These are phyloP conservation scores for Hiodon alosoides DNA, from an alignment of 2,113 vertebrate species.

Conservation along the genomic window DNA sequence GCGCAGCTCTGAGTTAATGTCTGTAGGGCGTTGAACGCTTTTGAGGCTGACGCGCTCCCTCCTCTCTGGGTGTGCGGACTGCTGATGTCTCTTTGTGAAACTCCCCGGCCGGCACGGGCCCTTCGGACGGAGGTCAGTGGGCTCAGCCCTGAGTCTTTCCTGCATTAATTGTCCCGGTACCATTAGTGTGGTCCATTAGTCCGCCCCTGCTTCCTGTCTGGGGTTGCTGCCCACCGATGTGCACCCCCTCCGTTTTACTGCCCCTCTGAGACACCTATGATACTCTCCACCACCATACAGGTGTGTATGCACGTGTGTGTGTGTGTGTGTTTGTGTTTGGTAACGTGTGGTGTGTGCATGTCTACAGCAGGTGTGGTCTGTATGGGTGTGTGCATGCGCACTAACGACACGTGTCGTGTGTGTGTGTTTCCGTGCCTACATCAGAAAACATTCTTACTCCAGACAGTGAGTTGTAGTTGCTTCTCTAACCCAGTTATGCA, in stretches of 20 bases:
- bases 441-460: too few species aligned
- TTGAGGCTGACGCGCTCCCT: too few species aligned
- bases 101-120: conserved; percentile 17
- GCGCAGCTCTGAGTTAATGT: too few species aligned
- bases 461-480: too few species aligned
- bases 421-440: too few species aligned
- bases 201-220: conserved; percentile 34
- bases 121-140: conserved; percentile 25
- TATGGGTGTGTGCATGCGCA: too few species aligned
- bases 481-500: too few species aligned
- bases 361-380: background rate
- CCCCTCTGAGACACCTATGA: conserved; percentile 55
- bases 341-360: background rate
- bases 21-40: too few species aligned
- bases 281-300: conserved; percentile 22
- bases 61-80: background rate
- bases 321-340: conserved; percentile 14
- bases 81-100: background rate
- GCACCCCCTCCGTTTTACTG: conserved; percentile 51
- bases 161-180: conserved; percentile 57
- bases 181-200: conserved; percentile 61
- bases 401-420: too few species aligned
- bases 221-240: conserved; percentile 9
- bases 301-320: background rate
- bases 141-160: conserved; percentile 51